Conservation (phyloP, 2,797 vertebrate genomes). For the Leptodactylus fallax region DNA sequence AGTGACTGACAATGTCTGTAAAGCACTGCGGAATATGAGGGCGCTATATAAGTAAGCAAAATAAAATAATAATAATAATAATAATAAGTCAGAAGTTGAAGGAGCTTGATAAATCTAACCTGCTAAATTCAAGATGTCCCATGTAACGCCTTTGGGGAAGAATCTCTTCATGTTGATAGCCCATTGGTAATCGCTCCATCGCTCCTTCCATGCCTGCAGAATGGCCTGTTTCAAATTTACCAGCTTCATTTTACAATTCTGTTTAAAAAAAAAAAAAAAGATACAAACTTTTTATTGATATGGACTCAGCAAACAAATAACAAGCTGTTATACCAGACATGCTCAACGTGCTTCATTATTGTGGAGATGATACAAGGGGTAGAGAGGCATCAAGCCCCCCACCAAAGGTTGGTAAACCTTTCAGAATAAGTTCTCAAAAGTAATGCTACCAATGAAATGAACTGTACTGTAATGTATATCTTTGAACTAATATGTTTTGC, state of each 20-base stretch:
- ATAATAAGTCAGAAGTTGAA: background rate
- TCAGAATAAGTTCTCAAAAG: too few relatives aligned
- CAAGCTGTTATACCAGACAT: background rate
- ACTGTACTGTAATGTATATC: too few relatives aligned
- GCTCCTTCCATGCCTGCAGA: conserved; percentile 97
- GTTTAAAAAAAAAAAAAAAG: background rate
- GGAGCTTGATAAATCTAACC: conserved; percentile 73
- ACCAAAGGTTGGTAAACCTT: too few relatives aligned
- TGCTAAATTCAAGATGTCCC: conserved; percentile 96
- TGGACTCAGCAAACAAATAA: background rate
- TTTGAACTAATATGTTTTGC: too few relatives aligned
- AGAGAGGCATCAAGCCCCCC: too few relatives aligned
- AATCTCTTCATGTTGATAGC: conserved; percentile 98
- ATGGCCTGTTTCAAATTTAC: conserved; percentile 97
- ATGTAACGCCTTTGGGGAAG: conserved; percentile 93
- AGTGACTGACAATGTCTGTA: too few relatives aligned
- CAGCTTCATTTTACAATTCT: conserved; percentile 86
- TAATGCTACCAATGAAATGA: too few relatives aligned
- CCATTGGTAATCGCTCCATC: conserved; percentile 98
- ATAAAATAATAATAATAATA: too few relatives aligned
- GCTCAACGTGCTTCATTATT: background rate
- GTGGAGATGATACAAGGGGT: background rate
- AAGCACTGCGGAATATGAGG: too few relatives aligned
- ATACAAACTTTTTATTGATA: background rate
- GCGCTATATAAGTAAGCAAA: too few relatives aligned